Evolutionary conservation across 2,888 invertebrate species (phyloP).

Genomic region (Hymenopus coronatus): DNA sequence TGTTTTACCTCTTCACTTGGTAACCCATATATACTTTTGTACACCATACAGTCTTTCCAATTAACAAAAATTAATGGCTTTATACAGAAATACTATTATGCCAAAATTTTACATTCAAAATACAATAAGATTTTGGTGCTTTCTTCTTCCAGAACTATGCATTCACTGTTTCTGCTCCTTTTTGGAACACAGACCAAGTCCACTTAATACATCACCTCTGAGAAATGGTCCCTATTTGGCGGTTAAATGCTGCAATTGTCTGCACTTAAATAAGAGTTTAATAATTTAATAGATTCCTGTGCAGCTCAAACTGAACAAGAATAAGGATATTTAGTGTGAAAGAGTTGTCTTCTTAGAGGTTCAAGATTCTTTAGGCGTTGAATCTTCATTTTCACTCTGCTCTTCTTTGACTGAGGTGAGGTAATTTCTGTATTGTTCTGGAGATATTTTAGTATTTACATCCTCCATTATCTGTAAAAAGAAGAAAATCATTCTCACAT

Average conservation of each 20-base stretch:
- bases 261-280: neutral
- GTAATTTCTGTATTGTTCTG: neutral
- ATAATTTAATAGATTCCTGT: neutral
- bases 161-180: neutral
- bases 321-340: neutral
- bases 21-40: neutral
- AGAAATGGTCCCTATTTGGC: neutral
- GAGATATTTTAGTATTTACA: slow-evolving; percentile 22
- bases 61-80: neutral
- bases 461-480: slow-evolving; percentile 29
- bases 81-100: neutral
- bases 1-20: neutral
- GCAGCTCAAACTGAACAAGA: neutral
- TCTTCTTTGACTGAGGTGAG: neutral
- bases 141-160: neutral
- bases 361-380: neutral
- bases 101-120: neutral
- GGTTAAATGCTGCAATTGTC: neutral
- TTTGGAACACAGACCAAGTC: neutral
- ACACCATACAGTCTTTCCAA: neutral
- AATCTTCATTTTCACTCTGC: neutral
- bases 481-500: neutral
- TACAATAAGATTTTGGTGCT: neutral
- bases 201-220: neutral
- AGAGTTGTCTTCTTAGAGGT: neutral